phyloP scores from a whole-genome alignment of 2,888 invertebrate genomes.

The Epicampocera succincta region DNA sequence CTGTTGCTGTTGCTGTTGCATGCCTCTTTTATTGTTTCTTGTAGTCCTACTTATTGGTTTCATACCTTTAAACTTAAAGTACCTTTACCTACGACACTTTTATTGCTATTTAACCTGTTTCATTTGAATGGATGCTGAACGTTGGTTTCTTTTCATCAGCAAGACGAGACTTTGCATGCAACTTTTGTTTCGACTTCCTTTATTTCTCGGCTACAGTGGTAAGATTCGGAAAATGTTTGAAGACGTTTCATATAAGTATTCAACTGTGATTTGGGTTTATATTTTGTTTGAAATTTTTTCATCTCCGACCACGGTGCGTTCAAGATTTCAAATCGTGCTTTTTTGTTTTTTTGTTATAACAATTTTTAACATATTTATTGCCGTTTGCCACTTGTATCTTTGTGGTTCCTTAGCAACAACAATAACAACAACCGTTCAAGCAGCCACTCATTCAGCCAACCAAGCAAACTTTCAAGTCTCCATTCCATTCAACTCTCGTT shows the following conservation, averaged over 20 bases:
- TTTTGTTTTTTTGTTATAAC: slow-evolving; percentile 2
- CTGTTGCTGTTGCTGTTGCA: slow-evolving; percentile 19
- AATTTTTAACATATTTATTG: slow-evolving; percentile 69
- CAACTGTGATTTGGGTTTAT: slow-evolving; percentile 8
- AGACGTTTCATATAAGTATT: background rate
- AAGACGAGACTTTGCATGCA: slow-evolving; percentile 6
- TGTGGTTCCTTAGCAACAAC: slow-evolving; percentile 51
- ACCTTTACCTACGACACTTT: slow-evolving; percentile 72
- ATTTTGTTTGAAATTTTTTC: background rate
- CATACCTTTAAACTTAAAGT: slow-evolving; percentile 44
- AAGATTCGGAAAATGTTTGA: too few relatives aligned
- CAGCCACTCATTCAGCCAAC: slow-evolving; percentile 40
- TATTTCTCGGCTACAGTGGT: slow-evolving; percentile 13
- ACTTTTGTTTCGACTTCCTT: slow-evolving; percentile 25
- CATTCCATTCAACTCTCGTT: slow-evolving; percentile 24
- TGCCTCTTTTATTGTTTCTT: slow-evolving; percentile 36
- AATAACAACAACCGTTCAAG: slow-evolving; percentile 7
- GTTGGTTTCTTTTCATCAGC: slow-evolving; percentile 12
- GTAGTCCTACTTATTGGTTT: slow-evolving; percentile 57
- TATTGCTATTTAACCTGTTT: slow-evolving; percentile 71
- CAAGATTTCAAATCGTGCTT: background rate
- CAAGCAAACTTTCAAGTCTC: slow-evolving; percentile 40
- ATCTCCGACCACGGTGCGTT: slow-evolving; percentile 34
- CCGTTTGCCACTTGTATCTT: slow-evolving; percentile 59
- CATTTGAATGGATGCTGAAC: slow-evolving; percentile 39